Evolutionary conservation across 2,113 vertebrate genomes (phyloP).

Genomic region (Cricetomys ansorgei): DNA sequence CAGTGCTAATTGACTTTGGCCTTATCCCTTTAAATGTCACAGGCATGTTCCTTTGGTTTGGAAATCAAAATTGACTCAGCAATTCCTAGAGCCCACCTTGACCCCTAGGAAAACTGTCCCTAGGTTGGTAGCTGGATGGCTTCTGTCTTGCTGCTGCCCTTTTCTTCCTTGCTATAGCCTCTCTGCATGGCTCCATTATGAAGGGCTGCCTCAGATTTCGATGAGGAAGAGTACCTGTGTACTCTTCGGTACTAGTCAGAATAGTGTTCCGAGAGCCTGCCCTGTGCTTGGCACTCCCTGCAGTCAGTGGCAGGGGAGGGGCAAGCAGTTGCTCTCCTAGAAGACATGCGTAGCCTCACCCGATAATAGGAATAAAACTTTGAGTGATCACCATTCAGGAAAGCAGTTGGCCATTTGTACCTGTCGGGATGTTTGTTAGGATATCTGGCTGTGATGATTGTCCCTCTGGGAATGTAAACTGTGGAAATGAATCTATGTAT

Average conservation of each 20-base stretch:
- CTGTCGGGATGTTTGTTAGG: not conserved
- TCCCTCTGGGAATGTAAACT: not conserved
- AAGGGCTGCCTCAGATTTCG: not conserved
- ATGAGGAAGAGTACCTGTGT: not conserved
- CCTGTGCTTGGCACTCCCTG: not conserved
- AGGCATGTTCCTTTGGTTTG: not conserved
- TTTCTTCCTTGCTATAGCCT: not conserved
- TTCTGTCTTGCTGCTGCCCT: not conserved
- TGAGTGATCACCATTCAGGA: not conserved
- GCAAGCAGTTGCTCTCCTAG: not conserved
- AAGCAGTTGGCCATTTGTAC: not conserved
- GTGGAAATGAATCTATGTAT: not conserved
- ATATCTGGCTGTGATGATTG: not conserved
- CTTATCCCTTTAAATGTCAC: not conserved
- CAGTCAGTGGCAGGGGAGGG: not conserved
- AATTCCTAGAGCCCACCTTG: not conserved
- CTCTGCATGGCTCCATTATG: not conserved
- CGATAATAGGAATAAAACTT: not conserved
- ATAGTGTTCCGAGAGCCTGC: not conserved
- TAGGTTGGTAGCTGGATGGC: not conserved
- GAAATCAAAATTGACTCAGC: not conserved
- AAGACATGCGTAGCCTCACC: not conserved
- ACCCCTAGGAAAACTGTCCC: not conserved
- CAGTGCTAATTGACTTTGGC: not conserved
- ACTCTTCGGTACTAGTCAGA: no score